Base-by-base conservation (phyloP, 2,113 vertebrate genomes). In the Morphnarchus princeps region DNA sequence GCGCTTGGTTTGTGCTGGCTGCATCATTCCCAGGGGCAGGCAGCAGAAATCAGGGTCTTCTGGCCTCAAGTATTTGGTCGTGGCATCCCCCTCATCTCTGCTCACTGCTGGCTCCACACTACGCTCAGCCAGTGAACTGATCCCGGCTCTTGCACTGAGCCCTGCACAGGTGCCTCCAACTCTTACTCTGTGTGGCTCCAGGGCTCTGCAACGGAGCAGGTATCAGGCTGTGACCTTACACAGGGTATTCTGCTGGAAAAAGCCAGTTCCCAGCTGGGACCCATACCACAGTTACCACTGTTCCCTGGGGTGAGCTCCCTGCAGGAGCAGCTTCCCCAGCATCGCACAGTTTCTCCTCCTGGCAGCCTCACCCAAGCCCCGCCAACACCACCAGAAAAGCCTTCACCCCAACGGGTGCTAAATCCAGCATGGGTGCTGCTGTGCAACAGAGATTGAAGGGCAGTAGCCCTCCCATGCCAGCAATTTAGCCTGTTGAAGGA, bases 91-190 rank as follows among this genome's bases (percentile, higher is more conserved):
- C 38, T 82, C 42, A 42, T 74, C 80, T 73, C 38, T 78, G 67
- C n/a, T 54, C 24, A 28, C 25, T 0, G 0, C 40, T 14, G 7
- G 49, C 66, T 86, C 54, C 55, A 34, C 3, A 8, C 47, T 57
- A 77, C 0, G 0, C 61, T 81, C 63, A 38, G n/a, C 26, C 0
- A 0, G 7, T 58, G 24, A 66, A 24, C 13, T 11, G 13, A 18
- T 47, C 31, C 52, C 5, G 4, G 32, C 50, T 74, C 42, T 73
- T 77, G 59, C 38, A 45, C 11, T 54, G 26, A 74, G 59, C 50
- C 26, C 25, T 45, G 58, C 34, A 50, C 42, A 77, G 54, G 25
- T 93, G 79, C 62, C 26, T 93, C 67, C 31, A 72, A 1, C 40
- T 82, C 69, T 66, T 49, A 61, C 19, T 69, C 32, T 20, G 7